Base-by-base conservation (phyloP, 1,140 invertebrate genomes). In the Leucophenga varia region DNA sequence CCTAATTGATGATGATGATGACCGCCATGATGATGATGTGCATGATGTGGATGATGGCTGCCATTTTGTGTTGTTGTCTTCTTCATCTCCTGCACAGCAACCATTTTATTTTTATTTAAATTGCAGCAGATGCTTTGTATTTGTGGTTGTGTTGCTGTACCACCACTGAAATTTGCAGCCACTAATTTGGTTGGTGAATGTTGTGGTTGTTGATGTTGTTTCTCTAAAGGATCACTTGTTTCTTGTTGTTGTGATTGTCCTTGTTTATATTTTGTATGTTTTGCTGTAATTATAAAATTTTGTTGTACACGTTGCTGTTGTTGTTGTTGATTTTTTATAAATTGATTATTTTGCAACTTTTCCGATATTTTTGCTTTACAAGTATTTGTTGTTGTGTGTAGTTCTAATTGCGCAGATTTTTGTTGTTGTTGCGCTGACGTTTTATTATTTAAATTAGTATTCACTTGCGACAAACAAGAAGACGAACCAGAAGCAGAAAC, bases 51-150 rank as follows among this genome's bases (percentile, higher is more conserved):
- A 47, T 61, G 61, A 41, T 69, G 64, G 44, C 67, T 53, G 63
- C 63, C 63, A 65, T 65, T 65, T 69, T 68, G 64, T 68, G 59
- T 58, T 46, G 59, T 58, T 39, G 58, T 61, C 41, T 73, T 72
- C 49, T 59, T 61, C 68, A 74, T 64, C 56, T 75, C 74, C 58
- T 72, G 67, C 57, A 70, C 59, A 54, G 72, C 72, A 53, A 74
- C 72, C 72, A 75, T 75, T 74, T 65, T 75, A 51, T 58, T 52
- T 59, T 72, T 71, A 30, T 43, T 52, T n/a, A n/a, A n/a, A n/a
- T n/a, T n/a, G n/a, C n/a, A n/a, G n/a, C n/a, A n/a, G 36, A n/a
- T n/a, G n/a, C n/a, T n/a, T n/a, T n/a, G n/a, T n/a, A n/a, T n/a
- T n/a, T n/a, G n/a, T n/a, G n/a, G n/a, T n/a, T n/a, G n/a, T n/a